phyloP scores from a whole-genome alignment of 2,113 vertebrate genomes.

The Cervus canadensis region DNA sequence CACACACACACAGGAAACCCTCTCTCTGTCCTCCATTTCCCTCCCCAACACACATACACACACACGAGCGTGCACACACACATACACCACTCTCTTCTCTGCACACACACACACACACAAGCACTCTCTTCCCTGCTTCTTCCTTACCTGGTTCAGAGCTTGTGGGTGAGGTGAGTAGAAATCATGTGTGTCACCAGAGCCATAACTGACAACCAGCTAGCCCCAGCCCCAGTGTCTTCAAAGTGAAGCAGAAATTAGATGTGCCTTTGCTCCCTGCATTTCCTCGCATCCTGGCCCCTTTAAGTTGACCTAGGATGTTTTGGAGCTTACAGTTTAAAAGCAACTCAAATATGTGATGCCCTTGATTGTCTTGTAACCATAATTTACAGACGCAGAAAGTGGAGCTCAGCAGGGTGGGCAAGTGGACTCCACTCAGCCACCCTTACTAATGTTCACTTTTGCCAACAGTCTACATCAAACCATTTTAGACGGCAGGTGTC shows the following conservation, averaged over 20 bases:
- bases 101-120: not conserved
- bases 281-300: not conserved
- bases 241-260: not conserved
- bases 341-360: not conserved
- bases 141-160: not conserved
- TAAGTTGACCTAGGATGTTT: not conserved
- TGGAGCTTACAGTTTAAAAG: not conserved
- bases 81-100: not conserved
- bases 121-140: not conserved
- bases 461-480: not conserved
- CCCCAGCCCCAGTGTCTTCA: not conserved
- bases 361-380: not conserved
- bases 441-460: not conserved
- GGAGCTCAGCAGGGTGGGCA: too few relatives aligned
- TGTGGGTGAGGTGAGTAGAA: rapidly evolving
- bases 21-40: not conserved
- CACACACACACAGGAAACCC: not conserved
- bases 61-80: not conserved
- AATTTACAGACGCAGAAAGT: not conserved
- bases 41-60: not conserved
- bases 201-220: not conserved
- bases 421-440: not conserved
- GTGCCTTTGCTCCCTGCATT: not conserved
- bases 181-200: not conserved
- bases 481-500: not conserved